Conservation (phyloP, 2,113 vertebrate genomes). For the Raphicerus campestris region DNA sequence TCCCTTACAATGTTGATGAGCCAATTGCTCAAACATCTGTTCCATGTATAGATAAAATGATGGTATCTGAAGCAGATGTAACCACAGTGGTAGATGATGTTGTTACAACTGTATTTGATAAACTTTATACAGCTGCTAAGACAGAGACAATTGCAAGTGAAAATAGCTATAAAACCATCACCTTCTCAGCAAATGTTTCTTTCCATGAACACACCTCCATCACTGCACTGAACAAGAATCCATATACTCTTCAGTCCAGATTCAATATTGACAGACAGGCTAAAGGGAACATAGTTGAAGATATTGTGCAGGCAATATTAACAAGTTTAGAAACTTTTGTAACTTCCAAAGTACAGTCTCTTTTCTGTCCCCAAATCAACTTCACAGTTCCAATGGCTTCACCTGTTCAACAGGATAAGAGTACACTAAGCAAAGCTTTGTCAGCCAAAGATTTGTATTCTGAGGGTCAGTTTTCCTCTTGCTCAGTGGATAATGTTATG, state of each 20-base stretch:
- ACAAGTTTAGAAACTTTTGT: constrained; percentile 62
- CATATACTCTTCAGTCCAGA: not conserved
- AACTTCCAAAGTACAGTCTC: constrained; percentile 64
- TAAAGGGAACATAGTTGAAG: constrained; percentile 49
- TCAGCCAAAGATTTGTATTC: not conserved
- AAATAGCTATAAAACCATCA: constrained; percentile 38
- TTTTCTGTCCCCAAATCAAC: constrained; percentile 44
- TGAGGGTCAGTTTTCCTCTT: not conserved
- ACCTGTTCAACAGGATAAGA: not conserved
- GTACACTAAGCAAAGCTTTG: not conserved
- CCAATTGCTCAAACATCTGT: not conserved
- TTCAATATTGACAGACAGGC: constrained; percentile 13
- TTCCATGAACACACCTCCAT: constrained; percentile 10
- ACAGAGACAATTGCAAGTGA: not conserved
- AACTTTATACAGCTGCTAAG: constrained; percentile 55
- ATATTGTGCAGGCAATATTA: constrained; percentile 62
- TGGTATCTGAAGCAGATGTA: constrained; percentile 68
- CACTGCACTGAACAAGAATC: not conserved
- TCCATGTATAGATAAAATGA: not conserved
- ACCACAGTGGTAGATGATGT: constrained; percentile 46
- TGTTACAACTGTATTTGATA: constrained; percentile 63
- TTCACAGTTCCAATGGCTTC: constrained; percentile 6
- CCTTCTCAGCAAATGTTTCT: constrained; percentile 53
- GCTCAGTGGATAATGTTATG: not conserved
- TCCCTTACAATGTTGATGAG: not conserved